Evolutionary conservation across 2,888 invertebrate genomes (phyloP), one percentile per base, ranked within the genome.

Genomic region (Alsophila aescularia): DNA sequence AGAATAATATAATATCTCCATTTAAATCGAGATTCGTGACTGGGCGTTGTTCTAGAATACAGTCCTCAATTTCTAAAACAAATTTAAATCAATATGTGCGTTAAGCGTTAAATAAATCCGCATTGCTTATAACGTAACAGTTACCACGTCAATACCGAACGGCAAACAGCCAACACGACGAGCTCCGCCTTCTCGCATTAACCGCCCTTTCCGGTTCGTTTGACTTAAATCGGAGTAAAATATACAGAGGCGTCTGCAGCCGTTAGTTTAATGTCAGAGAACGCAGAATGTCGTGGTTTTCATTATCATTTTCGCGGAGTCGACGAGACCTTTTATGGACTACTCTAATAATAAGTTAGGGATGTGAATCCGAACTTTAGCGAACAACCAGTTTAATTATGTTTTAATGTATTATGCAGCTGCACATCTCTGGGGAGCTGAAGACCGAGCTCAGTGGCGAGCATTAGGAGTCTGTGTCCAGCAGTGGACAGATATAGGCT

Each of bases 211-310:
- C 48, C 42, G 57, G 40, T 31, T 59, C 59, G 59, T 64, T 64
- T 42, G 48, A 59, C 61, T 61, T 49, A 56, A 64, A 61, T 58
- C 59, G 24, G 41, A 58, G 55, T 59, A 47, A 55, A 54, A 58
- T 60, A 59, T 58, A 58, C 61, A 53, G 52, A 21, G 45, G 12
- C 13, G 44, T 29, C 48, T 48, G 39, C 41, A 36, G 50, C 49
- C 40, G 50, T 63, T 60, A 56, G 40, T 58, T 44, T 58, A 59
- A 61, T 61, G 51, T 32, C 49, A 36, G 29, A 41, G 31, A 50
- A 56, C 39, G 52, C 52, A 49, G 24, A 42, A 53, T 49, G 49
- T 55, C 50, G 42, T 45, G 58, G 44, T 52, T 58, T 60, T 60
- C 55, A 63, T 63, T 61, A 64, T 55, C 54, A 58, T 56, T 57